A percentile compares a stretch with the other conserved stretches of the same genome.
Conservation (phyloP, 2,888 invertebrate genomes). For the Galeopsomyia nigrocyanea region DNA sequence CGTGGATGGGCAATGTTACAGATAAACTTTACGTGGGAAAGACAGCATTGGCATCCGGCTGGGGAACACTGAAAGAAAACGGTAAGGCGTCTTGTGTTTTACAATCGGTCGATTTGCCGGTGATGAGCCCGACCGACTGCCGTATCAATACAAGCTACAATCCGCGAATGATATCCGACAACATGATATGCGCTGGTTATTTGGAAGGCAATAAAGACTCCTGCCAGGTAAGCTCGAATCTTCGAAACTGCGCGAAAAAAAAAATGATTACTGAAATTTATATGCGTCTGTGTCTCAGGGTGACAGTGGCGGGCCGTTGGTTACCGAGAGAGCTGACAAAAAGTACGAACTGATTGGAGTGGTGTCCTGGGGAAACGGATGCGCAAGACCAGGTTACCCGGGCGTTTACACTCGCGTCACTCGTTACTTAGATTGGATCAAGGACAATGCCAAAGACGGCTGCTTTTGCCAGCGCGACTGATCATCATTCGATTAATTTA, state of each 20-base stretch:
- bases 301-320: constrained; percentile 86
- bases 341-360: constrained; percentile 87
- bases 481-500: not conserved
- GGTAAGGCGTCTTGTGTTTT: constrained; percentile 87
- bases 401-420: constrained; percentile 89
- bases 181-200: constrained; percentile 90
- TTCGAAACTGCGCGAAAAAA: not conserved
- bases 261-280: not conserved
- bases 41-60: constrained; percentile 84
- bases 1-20: constrained; percentile 57
- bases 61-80: constrained; percentile 90
- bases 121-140: constrained; percentile 68
- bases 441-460: constrained; percentile 82
- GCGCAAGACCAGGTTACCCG: constrained; percentile 86
- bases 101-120: constrained; percentile 86
- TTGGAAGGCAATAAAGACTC: constrained; percentile 83
- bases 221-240: constrained; percentile 76
- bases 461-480: constrained; percentile 82
- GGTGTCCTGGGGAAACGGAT: constrained; percentile 92
- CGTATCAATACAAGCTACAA: constrained; percentile 80
- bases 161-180: constrained; percentile 86
- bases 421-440: constrained; percentile 86
- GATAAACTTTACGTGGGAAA: constrained; percentile 80
- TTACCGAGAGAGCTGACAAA: constrained; percentile 79
- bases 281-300: constrained; percentile 71